Evolutionary conservation across 2,113 vertebrate genomes (phyloP), one percentile per base, ranked within the genome.

Genomic region (Cathartes aura): DNA sequence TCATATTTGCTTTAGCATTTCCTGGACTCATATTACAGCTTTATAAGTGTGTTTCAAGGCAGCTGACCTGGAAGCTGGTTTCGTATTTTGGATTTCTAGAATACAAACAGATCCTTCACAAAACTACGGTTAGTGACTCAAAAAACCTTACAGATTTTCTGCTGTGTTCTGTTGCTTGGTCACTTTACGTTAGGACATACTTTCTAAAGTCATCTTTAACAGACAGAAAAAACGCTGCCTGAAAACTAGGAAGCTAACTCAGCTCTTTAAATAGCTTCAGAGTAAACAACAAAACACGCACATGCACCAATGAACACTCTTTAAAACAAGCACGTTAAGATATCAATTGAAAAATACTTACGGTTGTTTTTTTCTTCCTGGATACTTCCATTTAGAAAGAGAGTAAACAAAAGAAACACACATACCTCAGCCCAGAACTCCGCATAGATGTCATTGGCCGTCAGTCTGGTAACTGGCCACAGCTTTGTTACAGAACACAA

Each of bases 371-470:
- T 56, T 34, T 43, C 34, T 45, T 36, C 22, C 12, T 36, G 27
- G 42, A 14, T 62, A 42, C 27, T 60, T 80, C 22, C 52, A 70
- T 43, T 83, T 52, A 47, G 17, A 59, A 21, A n/a, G 42, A 48
- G 32, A 80, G 6, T 42, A 70, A 82, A 67, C n/a, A 78, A 56
- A 89, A 66, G 62, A 63, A 67, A 68, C 34, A 56, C 14, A 96
- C 97, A 16, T 99, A 99, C 99, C 99, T 99, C 99, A 60, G 99
- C 98, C 99, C 99, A 99, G 98, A 99, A 99, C 94, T 99, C 99
- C 0, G 99, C 99, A 64, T 99, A 99, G 97, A 99, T 99, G 91
- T 99, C 99, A 21, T 99, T 99, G 81, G 99, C 99, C 0, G 99
- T 99, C 97, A 99, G 82, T 91, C 99, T 99, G 82, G 99, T 99